Percentiles rank a stretch among this genome's conserved stretches.
Conservation (phyloP, 2,888 invertebrate species). For the Dolichomitus sp. region DNA sequence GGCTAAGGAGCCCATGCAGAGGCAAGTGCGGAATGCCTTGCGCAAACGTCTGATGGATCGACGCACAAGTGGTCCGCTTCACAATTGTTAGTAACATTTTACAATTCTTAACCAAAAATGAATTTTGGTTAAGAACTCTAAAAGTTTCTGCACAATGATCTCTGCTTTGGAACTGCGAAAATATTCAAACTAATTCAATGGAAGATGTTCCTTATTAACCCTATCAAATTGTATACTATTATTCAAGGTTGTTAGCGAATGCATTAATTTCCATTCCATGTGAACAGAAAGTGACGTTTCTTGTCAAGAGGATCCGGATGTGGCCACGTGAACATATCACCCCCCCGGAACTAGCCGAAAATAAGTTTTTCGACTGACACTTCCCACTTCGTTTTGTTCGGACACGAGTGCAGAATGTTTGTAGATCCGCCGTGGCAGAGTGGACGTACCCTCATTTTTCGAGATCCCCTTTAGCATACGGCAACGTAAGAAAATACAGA, state of each 20-base stretch:
- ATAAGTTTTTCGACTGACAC: conserved; percentile 48
- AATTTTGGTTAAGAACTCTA: no score
- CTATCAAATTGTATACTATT: neutral
- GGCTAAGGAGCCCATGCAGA: conserved; percentile 55
- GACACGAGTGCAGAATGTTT: conserved; percentile 34
- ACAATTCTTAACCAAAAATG: no score
- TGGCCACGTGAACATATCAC: conserved; percentile 43
- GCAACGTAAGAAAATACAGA: conserved; percentile 53
- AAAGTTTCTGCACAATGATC: neutral
- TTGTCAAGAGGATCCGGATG: conserved; percentile 48
- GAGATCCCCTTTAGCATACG: conserved; percentile 38
- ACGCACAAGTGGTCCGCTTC: conserved; percentile 81
- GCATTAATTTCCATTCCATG: conserved; percentile 14
- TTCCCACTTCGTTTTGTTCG: conserved; percentile 35
- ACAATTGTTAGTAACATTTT: no score
- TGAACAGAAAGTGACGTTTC: neutral
- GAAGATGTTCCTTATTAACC: neutral
- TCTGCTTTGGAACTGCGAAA: neutral
- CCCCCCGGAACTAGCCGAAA: conserved; percentile 45
- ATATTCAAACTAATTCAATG: neutral
- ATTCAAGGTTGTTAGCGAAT: neutral
- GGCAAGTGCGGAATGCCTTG: conserved; percentile 85
- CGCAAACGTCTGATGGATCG: conserved; percentile 78
- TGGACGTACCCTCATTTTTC: conserved; percentile 57
- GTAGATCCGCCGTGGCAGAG: conserved; percentile 31